Base-by-base conservation (phyloP, 2,797 vertebrate species). In the Sylvilagus floridanus region DNA sequence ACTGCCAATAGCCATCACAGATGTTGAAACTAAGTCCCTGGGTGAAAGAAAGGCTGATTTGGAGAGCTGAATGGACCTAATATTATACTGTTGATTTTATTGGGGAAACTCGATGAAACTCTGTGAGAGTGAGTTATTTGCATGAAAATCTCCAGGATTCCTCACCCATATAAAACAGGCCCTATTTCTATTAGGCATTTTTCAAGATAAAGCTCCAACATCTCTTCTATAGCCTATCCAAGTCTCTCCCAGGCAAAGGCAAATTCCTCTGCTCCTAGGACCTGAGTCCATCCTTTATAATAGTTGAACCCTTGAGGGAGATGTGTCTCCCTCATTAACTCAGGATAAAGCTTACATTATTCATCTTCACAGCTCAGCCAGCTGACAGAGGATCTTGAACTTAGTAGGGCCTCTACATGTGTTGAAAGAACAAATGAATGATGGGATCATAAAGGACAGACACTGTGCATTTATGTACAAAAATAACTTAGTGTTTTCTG, bases 401-500 rank as follows among this genome's bases (percentile, higher is more conserved):
- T 82, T 71, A 84, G 28, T 19, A 81, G 52, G 4, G 30, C 89
- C 24, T 95, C 62, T 77, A 14, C 63, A 17, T 32, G 7, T 77
- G 92, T 57, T 47, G 28, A 81, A 93, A 66, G 22, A 88, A 54
- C 81, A 37, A 62, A 94, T 83, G 28, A 76, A 85, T 30, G 8
- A 30, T 32, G n/a, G 8, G n/a, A 66, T 92, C 32, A 68, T 37
- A 71, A 93, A 93, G 24, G 32, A 68, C 32, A 8, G 60, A 68
- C 92, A n/a, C 35, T 94, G 47, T 84, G 84, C 73, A 71, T n/a
- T 76, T 95, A 81, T 3, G 2, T 35, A 63, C 37, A 88, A 76
- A 96, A 92, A 91, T 76, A 94, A 92, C 83, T 84, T 66, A 14
- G 28, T 66, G 54, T 16, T 57, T 57, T 57, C 42, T 16, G 17